Base-by-base conservation (phyloP, 2,888 invertebrate species). In the Andricus curvator region DNA sequence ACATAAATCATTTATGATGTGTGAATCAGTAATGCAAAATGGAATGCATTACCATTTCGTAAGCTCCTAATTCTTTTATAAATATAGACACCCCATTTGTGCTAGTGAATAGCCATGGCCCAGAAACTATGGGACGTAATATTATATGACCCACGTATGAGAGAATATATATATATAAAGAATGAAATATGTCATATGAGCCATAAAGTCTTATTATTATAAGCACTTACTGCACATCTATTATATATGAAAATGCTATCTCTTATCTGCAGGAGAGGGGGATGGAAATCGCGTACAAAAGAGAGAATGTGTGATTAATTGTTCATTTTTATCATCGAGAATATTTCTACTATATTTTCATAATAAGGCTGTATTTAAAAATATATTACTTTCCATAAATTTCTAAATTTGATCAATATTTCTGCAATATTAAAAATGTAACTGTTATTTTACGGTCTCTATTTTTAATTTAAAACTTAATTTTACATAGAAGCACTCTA, bases 101-200 rank as follows among this genome's bases (percentile, higher is more conserved):
- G 13, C 4, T 11, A 22, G 62, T 22, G 62, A 62, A 62, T 62
- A 25, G 62, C 25, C 25, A n/a, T 62, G 62, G n/a, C 11, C 62
- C 4, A 62, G 62, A 62, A 62, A 25, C 22, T 25, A 62, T 22
- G 56, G 9, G 8, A 56, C 25, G 68, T 70, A 70, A 48, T 70
- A 29, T 70, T 48, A 29, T 70, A 48, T 48, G 48, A 20, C 48
- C 41, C 48, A 70, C 68, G 22, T 48, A 70, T 70, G 4, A 29
- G 20, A n/a, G 48, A 22, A 22, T 29, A 48, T 48, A 37, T 20
- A n/a, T 65, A 65, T 17, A 48, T 17, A 25, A 8, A 48, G 17
- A 48, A 70, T 48, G 25, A 70, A 70, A 29, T 48, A 15, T 48
- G 2, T 17, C 29, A 25, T 17, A 25, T 48, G 56, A 9, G n/a